Percentiles rank a stretch among this genome's conserved stretches.
phyloP scores from a whole-genome alignment of 2,888 invertebrate species.

The Onchidella celtica region DNA sequence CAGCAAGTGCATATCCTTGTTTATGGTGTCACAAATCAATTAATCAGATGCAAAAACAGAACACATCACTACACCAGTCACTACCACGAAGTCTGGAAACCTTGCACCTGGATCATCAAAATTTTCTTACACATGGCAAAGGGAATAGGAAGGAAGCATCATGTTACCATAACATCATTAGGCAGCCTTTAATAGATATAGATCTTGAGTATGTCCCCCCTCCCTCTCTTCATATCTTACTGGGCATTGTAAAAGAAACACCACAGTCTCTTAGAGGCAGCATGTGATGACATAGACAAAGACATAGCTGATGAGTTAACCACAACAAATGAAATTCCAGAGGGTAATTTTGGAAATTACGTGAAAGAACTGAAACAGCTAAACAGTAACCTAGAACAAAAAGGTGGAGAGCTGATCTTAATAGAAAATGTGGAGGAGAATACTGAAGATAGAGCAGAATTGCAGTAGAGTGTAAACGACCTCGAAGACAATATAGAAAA shows the following conservation, averaged over 20 bases:
- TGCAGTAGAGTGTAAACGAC: not conserved
- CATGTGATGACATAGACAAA: constrained; percentile 2
- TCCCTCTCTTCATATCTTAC: constrained; percentile 25
- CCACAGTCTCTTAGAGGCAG: constrained; percentile 7
- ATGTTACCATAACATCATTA: not conserved
- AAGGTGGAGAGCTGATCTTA: not conserved
- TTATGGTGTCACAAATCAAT: constrained; percentile 14
- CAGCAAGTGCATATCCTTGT: constrained; percentile 18
- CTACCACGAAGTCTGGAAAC: not conserved
- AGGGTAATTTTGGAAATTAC: not conserved
- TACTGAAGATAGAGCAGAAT: not conserved
- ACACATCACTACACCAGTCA: not conserved
- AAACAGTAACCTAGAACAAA: not conserved
- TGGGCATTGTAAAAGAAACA: constrained; percentile 28
- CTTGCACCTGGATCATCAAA: not conserved
- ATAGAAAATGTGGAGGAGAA: not conserved
- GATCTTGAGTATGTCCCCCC: constrained; percentile 1
- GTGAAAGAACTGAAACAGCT: not conserved
- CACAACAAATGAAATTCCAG: not conserved
- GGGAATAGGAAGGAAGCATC: not conserved
- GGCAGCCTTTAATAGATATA: not conserved
- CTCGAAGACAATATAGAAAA: not conserved
- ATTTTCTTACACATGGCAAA: not conserved
- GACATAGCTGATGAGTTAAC: not conserved
- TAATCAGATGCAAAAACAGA: not conserved